Conservation (phyloP, 2,888 invertebrate genomes). For the Salpingus planirostris region DNA sequence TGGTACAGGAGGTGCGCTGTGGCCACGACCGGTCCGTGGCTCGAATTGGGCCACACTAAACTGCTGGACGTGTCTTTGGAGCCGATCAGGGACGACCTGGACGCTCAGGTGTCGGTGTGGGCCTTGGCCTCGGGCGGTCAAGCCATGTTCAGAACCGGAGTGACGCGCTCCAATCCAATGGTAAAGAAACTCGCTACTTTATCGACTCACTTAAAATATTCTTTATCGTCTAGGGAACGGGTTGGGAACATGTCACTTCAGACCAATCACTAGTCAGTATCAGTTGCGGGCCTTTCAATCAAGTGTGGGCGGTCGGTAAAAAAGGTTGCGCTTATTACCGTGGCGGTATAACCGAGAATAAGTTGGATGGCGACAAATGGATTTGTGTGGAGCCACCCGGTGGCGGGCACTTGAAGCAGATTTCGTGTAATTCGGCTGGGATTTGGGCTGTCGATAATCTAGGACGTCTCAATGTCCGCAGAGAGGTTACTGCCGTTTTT, state of each 20-base stretch:
- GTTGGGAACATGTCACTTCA: conserved; percentile 74
- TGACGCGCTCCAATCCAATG: conserved; percentile 60
- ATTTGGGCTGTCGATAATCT: conserved; percentile 76
- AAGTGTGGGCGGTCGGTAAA: conserved; percentile 79
- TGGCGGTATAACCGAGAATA: conserved; percentile 60
- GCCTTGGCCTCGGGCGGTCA: conserved; percentile 81
- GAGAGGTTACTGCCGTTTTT: conserved; percentile 63
- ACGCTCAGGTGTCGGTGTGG: conserved; percentile 59
- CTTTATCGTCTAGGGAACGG: conserved; percentile 48
- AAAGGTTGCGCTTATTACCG: conserved; percentile 81
- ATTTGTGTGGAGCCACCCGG: conserved; percentile 66
- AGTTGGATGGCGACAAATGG: conserved; percentile 63
- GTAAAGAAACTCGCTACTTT: no score
- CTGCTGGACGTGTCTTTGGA: conserved; percentile 63
- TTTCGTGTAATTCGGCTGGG: conserved; percentile 61
- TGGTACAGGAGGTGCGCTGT: conserved; percentile 58
- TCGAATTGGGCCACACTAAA: conserved; percentile 77
- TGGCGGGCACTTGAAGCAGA: conserved; percentile 58
- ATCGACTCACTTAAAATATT: no score
- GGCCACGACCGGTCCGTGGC: conserved; percentile 81
- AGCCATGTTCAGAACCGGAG: conserved; percentile 72
- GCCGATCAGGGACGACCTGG: conserved; percentile 42
- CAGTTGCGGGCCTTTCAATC: conserved; percentile 57
- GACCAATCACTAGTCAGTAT: conserved; percentile 73
- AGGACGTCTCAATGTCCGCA: conserved; percentile 66